Base-by-base conservation (phyloP, 2,888 invertebrate genomes). In the Chalcis sispes region DNA sequence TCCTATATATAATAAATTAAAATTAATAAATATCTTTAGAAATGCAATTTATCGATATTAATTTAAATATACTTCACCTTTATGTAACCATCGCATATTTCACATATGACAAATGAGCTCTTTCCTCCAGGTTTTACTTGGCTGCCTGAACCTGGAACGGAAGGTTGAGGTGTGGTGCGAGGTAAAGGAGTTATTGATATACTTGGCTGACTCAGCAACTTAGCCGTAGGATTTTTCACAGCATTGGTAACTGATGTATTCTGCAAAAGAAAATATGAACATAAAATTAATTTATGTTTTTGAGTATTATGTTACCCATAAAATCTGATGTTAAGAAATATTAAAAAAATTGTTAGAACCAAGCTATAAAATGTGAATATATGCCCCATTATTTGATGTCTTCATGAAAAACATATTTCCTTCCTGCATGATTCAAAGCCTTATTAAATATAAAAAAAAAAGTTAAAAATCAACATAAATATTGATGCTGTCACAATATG, bases 71-170 rank as follows among this genome's bases (percentile, higher is more conserved):
- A 32, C 29, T 52, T 64, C 77, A 75, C 91, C 89, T 97, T 97
- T 79, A 98, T 98, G 87, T 97, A 98, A 25, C 97, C 97, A 86
- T 98, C 98, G 89, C 98, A 98, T 79, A 98, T 97, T 90, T 98
- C 98, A 89, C 98, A 98, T 81, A 97, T 96, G 80, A 97, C 97
- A 89, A 96, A 96, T 32, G 95, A 93, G 82, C 93, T 94, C 88
- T 96, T 96, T 65, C 91, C 86, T 77, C 87, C 86, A 74, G 7
- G 7, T 20, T 89, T 87, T 2, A 88, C 84, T 66, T 89, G 85
- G 48, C 87, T 84, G 42, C 88, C 87, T 23, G 89, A 86, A 58
- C 89, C 87, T 71, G 89, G 82, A 79, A 85, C 82, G 15, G 88
- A 83, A 25, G 89, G 83, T 79, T 88, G 86, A 15, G 89, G 85